These are phyloP conservation scores for Drosophila bifasciata DNA, from an alignment of 1,140 invertebrate genomes.

Conservation along the genomic window DNA sequence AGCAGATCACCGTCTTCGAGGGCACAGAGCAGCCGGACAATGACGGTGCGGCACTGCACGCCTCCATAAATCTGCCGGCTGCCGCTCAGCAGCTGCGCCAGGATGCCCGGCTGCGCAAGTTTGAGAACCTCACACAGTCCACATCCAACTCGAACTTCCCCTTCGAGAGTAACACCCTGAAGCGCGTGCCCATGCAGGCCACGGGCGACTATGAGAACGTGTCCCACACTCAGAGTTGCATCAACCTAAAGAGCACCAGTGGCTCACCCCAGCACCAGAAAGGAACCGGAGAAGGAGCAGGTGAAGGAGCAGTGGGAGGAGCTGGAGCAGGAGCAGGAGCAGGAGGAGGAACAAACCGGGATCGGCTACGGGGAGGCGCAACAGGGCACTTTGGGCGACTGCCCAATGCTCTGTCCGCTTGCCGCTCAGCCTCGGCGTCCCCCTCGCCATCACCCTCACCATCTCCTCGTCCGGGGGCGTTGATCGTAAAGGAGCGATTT, in stretches of 20 bases:
- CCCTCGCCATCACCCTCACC: slow-evolving; percentile 16
- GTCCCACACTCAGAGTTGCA: slow-evolving; percentile 76
- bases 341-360: slow-evolving; percentile 11
- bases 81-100: slow-evolving; percentile 64
- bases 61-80: slow-evolving; percentile 71
- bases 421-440: slow-evolving; percentile 18
- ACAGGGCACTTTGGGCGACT: slow-evolving; percentile 20
- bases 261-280: slow-evolving; percentile 56
- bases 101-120: slow-evolving; percentile 71
- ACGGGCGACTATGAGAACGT: slow-evolving; percentile 61
- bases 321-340: neutral
- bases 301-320: too few relatives aligned
- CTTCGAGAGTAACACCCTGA: slow-evolving; percentile 77
- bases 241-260: slow-evolving; percentile 68
- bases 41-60: slow-evolving; percentile 56
- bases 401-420: slow-evolving; percentile 29
- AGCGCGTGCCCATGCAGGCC: slow-evolving; percentile 57
- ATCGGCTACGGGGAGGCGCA: slow-evolving; percentile 2
- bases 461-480: slow-evolving; percentile 74
- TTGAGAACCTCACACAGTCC: slow-evolving; percentile 77
- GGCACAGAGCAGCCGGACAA: slow-evolving; percentile 23
- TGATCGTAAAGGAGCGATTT: slow-evolving; percentile 84
- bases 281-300: neutral
- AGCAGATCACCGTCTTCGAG: slow-evolving; percentile 80
- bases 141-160: slow-evolving; percentile 80